These are phyloP conservation scores for Threskiornis aethiopicus DNA, from an alignment of 2,797 vertebrate genomes.

Conservation along the genomic window DNA sequence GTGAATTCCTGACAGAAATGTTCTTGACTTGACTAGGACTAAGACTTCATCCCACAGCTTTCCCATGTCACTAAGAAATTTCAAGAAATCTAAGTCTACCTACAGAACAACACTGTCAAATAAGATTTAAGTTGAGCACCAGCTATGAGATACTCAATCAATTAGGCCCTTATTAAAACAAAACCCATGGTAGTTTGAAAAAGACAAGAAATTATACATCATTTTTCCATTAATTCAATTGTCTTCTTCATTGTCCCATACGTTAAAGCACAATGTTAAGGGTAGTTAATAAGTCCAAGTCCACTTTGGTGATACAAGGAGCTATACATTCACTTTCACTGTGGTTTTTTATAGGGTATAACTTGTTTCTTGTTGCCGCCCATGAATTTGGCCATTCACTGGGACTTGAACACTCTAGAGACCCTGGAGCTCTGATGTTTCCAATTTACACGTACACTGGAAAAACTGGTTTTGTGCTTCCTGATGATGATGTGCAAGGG, in stretches of 20 bases:
- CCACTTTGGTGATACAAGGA: neutral
- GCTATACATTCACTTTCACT: neutral
- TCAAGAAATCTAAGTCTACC: neutral
- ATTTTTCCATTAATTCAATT: neutral
- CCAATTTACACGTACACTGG: conserved; percentile 86
- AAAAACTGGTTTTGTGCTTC: conserved; percentile 78
- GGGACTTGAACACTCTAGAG: conserved; percentile 85
- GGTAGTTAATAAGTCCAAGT: neutral
- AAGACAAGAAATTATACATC: neutral
- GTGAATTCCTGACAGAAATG: neutral
- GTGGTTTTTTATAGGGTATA: conserved; percentile 77
- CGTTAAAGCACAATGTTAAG: neutral
- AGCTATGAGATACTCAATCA: accelerated
- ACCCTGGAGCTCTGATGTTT: conserved; percentile 88
- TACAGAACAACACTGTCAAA: neutral
- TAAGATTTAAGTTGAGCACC: neutral
- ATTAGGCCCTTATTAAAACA: neutral
- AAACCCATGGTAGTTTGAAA: neutral
- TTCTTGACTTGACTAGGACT: neutral
- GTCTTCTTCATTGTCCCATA: neutral
- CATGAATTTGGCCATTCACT: conserved; percentile 90
- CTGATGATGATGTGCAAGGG: conserved; percentile 84
- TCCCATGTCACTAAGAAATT: neutral
- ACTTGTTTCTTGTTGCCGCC: conserved; percentile 84
- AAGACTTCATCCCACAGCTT: neutral